phyloP scores from a whole-genome alignment of 2,888 invertebrate genomes.

The Amiota minor region DNA sequence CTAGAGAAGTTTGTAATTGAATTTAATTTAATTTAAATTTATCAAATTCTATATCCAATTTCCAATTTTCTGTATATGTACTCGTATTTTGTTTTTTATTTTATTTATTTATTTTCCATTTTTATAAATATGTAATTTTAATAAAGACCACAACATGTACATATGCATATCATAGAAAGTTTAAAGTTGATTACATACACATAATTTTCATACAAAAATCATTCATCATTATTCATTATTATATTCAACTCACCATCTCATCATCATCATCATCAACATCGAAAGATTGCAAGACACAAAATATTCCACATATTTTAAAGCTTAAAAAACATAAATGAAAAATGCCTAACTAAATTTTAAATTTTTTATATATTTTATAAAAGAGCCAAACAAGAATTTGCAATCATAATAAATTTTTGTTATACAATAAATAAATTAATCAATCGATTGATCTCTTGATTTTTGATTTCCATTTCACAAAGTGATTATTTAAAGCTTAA shows the following conservation, averaged over 20 bases:
- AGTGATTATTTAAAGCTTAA: no score
- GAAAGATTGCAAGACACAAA: constrained; percentile 8
- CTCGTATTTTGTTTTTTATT: background rate
- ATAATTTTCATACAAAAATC: background rate
- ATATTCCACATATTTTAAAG: background rate
- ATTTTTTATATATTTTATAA: background rate
- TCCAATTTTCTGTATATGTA: no score
- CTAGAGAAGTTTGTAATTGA: no score
- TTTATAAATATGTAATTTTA: constrained; percentile 10
- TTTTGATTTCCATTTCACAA: no score
- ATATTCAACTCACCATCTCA: no score
- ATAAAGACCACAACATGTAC: constrained; percentile 17
- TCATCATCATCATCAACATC: background rate
- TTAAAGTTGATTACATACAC: background rate
- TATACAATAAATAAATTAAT: no score
- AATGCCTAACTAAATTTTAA: constrained; percentile 14
- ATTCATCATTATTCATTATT: no score
- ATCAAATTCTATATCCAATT: no score
- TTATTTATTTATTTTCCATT: constrained; percentile 14
- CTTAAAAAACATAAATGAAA: background rate
- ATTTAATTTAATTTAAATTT: no score
- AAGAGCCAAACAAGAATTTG: no score
- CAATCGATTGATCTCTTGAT: no score
- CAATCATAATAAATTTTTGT: no score
- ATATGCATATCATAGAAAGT: constrained; percentile 15